Percentiles rank a stretch among this genome's conserved stretches.
Evolutionary conservation across 1,140 invertebrate genomes (phyloP).

Genomic region (Ceratitis capitata): DNA sequence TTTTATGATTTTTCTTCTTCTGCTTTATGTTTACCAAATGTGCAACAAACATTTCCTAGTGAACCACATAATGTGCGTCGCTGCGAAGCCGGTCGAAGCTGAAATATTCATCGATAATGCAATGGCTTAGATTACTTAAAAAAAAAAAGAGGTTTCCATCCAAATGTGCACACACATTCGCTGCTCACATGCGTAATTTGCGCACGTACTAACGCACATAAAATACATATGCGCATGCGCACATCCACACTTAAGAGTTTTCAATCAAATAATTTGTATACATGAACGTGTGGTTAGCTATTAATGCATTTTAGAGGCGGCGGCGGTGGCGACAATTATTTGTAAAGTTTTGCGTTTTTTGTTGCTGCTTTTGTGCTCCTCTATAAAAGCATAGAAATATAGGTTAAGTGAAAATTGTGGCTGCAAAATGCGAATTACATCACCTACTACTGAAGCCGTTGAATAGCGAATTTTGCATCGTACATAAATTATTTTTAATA

Average conservation of each 20-base stretch:
- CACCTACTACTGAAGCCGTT: background rate
- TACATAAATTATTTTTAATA: background rate
- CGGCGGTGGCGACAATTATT: constrained; percentile 14
- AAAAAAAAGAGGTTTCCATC: background rate
- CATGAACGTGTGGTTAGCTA: too few relatives aligned
- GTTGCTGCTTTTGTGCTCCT: background rate
- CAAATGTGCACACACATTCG: background rate
- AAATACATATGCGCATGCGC: background rate
- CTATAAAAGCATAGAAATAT: constrained; percentile 5
- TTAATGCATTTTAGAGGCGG: background rate
- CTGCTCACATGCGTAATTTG: background rate
- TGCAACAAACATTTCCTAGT: constrained; percentile 50
- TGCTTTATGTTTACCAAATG: background rate
- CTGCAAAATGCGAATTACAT: background rate
- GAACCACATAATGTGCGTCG: constrained; percentile 58
- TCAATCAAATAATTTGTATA: too few relatives aligned
- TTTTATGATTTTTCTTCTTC: background rate
- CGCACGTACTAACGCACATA: background rate
- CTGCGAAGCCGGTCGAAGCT: background rate
- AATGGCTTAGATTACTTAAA: constrained; percentile 4
- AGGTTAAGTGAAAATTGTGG: constrained; percentile 24
- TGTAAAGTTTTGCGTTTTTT: background rate
- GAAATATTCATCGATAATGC: background rate
- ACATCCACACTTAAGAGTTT: background rate
- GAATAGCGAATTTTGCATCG: background rate